Evolutionary conservation across 2,888 invertebrate species (phyloP), one percentile per base, ranked within the genome.

Genomic region (Cactoblastis cactorum): DNA sequence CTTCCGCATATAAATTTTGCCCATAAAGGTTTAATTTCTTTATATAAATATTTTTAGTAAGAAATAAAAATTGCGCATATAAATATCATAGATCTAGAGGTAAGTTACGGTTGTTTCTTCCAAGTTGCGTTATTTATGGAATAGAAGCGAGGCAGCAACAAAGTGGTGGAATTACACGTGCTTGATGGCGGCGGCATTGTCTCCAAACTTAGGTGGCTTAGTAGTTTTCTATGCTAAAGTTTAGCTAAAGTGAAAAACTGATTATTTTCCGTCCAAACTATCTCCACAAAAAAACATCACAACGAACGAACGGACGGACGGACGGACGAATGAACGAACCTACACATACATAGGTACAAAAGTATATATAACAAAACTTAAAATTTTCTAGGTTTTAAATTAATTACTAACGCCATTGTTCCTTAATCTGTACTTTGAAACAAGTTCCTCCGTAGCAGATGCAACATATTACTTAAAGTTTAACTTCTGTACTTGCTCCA

Each of bases 81-180:
- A 41, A 24, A 41, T 38, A 18, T 38, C n/a, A 3, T 4, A 41
- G 24, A 8, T 15, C n/a, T 4, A 41, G 24, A 8, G 8, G 12
- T 24, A 24, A 41, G 24, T 41, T 24, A 41, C 19, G 41, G 24
- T 24, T 24, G 8, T 41, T 24, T 41, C 41, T 14, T 3, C 8
- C 14, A 24, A 41, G 41, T 41, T 41, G 8, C 8, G 41, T 41
- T 12, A 41, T 41, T 41, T 41, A 24, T 41, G 22, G 12, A 28
- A 5, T 1, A 22, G 22, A 33, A n/a, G n/a, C 11, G 12, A 22
- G 39, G 18, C 24, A 24, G 41, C 22, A 41, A 41, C 41, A 41
- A 41, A 41, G 41, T 41, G 24, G 41, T 14, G 14, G 24, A 24
- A 24, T 41, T 24, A 41, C 41, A 24, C 41, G 41, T 14, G 41